Conservation (phyloP, 2,888 invertebrate species). For the Diploptera punctata region DNA sequence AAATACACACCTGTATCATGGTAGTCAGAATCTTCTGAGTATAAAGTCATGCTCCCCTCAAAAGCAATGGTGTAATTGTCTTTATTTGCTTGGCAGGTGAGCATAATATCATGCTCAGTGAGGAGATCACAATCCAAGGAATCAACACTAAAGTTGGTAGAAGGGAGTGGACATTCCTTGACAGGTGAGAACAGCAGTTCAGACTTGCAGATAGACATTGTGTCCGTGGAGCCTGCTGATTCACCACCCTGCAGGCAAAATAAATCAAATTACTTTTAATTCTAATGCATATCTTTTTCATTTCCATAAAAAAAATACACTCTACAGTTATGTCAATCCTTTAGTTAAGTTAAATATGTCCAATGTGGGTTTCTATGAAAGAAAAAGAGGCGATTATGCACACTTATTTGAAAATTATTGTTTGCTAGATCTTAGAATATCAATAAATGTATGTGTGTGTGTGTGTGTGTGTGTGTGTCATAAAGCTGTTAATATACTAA, state of each 20-base stretch:
- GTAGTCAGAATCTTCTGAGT: conserved; percentile 84
- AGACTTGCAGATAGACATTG: conserved; percentile 92
- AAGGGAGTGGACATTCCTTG: conserved; percentile 72
- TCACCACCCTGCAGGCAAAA: conserved; percentile 57
- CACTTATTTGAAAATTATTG: too few relatives aligned
- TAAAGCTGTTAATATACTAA: too few relatives aligned
- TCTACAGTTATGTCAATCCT: too few relatives aligned
- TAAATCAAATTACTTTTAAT: too few relatives aligned
- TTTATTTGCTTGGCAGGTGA: conserved; percentile 89
- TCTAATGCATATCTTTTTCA: too few relatives aligned
- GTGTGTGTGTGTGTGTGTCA: too few relatives aligned
- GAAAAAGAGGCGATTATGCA: too few relatives aligned
- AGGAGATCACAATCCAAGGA: conserved; percentile 87
- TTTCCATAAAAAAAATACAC: too few relatives aligned
- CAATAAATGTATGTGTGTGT: too few relatives aligned
- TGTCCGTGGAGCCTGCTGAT: conserved; percentile 71
- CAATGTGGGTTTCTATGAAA: too few relatives aligned
- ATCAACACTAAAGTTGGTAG: conserved; percentile 85
- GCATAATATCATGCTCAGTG: conserved; percentile 82
- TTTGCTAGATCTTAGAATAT: too few relatives aligned
- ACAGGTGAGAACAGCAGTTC: conserved; percentile 91
- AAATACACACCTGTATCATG: conserved; percentile 58
- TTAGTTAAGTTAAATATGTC: too few relatives aligned
- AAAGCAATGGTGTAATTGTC: conserved; percentile 96
- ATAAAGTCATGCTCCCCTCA: conserved; percentile 85